A percentile compares a stretch with the other conserved stretches of the same genome.
Conservation (phyloP, 2,113 vertebrate species). For the cattle (Bos taurus) region ARS-UCD2.0 NC_037357.1:32339501-32340000, state of each 20-base stretch:
- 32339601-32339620: fast-evolving
- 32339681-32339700: not conserved
- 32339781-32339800: fast-evolving
- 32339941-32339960: not conserved
- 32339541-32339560: not conserved
- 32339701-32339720: not conserved
- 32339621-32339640: not conserved
- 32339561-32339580: not conserved
- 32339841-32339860: not conserved
- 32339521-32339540: not conserved
- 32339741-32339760: not conserved
- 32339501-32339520: not conserved
- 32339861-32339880: not conserved
- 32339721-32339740: not conserved
- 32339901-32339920: not conserved
- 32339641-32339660: not conserved
- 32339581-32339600: not conserved
- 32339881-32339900: not conserved
- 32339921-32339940: not conserved
- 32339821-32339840: fast-evolving
- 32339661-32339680: not conserved
- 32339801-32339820: not conserved
- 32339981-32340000: not conserved
- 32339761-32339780: not conserved
- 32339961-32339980: not conserved